Evolutionary conservation across 2,888 invertebrate species (phyloP).

Genomic region (Celastrina argiolus): DNA sequence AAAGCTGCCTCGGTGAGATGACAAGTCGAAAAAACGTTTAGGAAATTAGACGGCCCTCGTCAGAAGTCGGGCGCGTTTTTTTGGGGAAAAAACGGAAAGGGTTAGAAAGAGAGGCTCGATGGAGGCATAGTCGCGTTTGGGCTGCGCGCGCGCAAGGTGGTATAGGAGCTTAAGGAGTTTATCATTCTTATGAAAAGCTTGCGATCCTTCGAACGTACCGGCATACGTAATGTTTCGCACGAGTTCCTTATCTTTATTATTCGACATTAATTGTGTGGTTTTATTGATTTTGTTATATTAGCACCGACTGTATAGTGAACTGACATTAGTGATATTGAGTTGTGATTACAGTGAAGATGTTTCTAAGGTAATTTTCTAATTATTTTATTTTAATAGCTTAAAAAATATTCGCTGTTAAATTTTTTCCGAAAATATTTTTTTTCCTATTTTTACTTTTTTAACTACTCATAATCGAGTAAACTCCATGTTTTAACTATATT

Average conservation of each 20-base stretch:
- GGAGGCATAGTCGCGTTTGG: constrained; percentile 70
- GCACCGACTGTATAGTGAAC: constrained; percentile 49
- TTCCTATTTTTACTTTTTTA: too few species aligned
- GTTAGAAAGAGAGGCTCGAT: constrained; percentile 72
- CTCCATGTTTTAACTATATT: too few species aligned
- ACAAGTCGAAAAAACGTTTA: constrained; percentile 54
- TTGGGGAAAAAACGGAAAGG: constrained; percentile 61
- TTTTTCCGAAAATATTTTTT: too few species aligned
- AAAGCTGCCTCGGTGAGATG: constrained; percentile 53
- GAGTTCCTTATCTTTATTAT: constrained; percentile 69
- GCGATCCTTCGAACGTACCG: constrained; percentile 67
- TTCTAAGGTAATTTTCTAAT: constrained; percentile 49
- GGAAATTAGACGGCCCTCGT: constrained; percentile 56
- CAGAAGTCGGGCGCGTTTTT: constrained; percentile 58
- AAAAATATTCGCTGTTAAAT: background rate
- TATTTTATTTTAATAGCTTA: background rate
- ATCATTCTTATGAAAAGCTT: constrained; percentile 75
- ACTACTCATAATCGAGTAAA: too few species aligned
- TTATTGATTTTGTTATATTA: constrained; percentile 63
- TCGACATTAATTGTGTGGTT: constrained; percentile 67
- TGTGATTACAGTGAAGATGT: constrained; percentile 49
- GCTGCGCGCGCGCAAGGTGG: constrained; percentile 74
- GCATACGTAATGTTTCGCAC: constrained; percentile 68
- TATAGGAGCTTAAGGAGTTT: constrained; percentile 71
- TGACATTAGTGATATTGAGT: constrained; percentile 43